Base-by-base conservation (phyloP, 1,140 invertebrate genomes). In the Megalonaias nervosa region DNA sequence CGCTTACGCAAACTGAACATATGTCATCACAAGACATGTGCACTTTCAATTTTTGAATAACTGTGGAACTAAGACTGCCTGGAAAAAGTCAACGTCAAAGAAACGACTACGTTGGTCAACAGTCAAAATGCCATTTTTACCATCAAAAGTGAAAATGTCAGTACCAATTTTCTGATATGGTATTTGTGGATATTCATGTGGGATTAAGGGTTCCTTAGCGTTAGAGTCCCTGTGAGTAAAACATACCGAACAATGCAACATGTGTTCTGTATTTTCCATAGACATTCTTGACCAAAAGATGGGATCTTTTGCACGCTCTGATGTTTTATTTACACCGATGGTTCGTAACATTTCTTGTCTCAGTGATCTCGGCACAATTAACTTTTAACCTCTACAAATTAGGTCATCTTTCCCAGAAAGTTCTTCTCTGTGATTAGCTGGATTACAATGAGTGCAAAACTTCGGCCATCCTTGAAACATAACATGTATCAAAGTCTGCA, bases 221-320 rank as follows among this genome's bases (percentile, higher is more conserved):
- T 74, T 74, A 14, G 72, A 74, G 23, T 55, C 55, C 57, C 71
- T 64, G 71, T 66, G 71, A 59, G 38, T 67, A n/a, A 74, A 48
- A 74, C 65, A 74, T 15, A 74, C n/a, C 26, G 23, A 23, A 61
- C 31, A 38, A 21, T 15, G 55, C 57, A 19, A 1, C 31, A 57
- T 23, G 56, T 67, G 23, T 61, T 26, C 26, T 59, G 31, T 4
- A 2, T 60, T 61, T 62, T 67, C 17, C 2, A 26, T 55, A 21
- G 15, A 16, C 38, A 19, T 1, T 1, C 19, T 15, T 61, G 71
- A 48, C 73, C 73, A 17, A 61, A 16, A 68, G 55, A 60, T 19
- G 56, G 5, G 14, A 31, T n/a, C 0, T 31, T 67, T n/a, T 17
- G 2, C 3, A 67, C 31, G 19, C 15, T 92, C 79, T 23, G 79